Evolutionary conservation across 2,888 invertebrate species (phyloP), one percentile per base, ranked within the genome.

Genomic region (Pasiphila rectangulata): DNA sequence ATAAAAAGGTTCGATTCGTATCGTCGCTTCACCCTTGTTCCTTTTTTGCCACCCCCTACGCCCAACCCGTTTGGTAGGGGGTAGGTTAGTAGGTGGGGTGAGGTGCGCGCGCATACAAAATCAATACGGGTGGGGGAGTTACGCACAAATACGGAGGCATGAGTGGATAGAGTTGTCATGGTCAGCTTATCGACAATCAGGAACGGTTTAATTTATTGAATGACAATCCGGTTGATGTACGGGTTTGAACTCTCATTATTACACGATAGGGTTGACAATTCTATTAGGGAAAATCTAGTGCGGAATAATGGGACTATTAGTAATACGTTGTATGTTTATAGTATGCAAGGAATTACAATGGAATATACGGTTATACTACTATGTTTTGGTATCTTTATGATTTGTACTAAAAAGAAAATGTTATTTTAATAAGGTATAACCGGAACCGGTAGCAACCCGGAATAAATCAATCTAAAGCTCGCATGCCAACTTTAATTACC

Each of bases 1-100:
- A 77, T 81, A 82, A 84, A 83, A 84, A 82, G 82, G 79, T 83
- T 85, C 83, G 78, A 83, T 84, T 83, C 77, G 75, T 81, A 80
- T 79, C 77, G 80, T 69, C 75, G 75, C 69, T 72, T 75, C 78
- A 73, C 83, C 80, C 82, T 73, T 80, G 75, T 77, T 74, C 79
- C 71, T 78, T 77, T 75, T 75, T 68, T 64, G 54, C 72, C 39
- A 40, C 74, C 66, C 71, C 63, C 45, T 40, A 48, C 39, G 64
- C 69, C 60, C 60, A 32, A 32, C 32, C 32, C 32, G 32, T 32
- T 32, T 17, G 42, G 52, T 39, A 16, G 37, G 48, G 48, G 43
- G 57, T 61, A 60, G 48, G 43, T 57, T 61, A 60, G 65, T 70
- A 59, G 46, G 44, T 24, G 54, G 38, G 55, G 42, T 15, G 65